These are phyloP conservation scores for Uloborus plumipes DNA, from an alignment of 2,888 invertebrate genomes.

Conservation along the genomic window DNA sequence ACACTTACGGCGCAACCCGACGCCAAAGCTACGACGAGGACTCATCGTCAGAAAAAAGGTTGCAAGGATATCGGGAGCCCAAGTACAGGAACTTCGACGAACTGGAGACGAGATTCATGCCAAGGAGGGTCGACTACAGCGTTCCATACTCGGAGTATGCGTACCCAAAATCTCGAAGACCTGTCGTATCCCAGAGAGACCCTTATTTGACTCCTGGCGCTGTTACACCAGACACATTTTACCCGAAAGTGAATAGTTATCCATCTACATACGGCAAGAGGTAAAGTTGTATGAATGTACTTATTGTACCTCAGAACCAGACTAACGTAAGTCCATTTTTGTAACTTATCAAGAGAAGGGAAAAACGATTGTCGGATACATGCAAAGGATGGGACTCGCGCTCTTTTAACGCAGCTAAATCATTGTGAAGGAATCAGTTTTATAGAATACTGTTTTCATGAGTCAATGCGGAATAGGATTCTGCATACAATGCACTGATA, in stretches of 20 bases:
- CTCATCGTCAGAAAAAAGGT: conserved; percentile 4
- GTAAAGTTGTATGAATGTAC: neutral
- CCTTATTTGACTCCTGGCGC: conserved; percentile 40
- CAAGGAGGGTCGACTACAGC: conserved; percentile 27
- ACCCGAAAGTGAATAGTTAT: conserved; percentile 39
- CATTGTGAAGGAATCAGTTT: too few species aligned
- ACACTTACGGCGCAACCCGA: conserved; percentile 29
- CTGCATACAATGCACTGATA: too few species aligned
- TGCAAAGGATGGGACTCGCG: too few species aligned
- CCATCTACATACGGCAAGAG: conserved; percentile 23
- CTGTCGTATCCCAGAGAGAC: conserved; percentile 36
- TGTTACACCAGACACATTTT: conserved; percentile 30
- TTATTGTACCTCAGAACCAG: too few species aligned
- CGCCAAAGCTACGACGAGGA: conserved; percentile 24
- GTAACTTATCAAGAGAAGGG: too few species aligned
- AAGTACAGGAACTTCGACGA: conserved; percentile 54
- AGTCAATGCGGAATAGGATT: too few species aligned
- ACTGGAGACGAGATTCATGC: conserved; percentile 35
- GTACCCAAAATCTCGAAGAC: conserved; percentile 7
- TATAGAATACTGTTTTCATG: too few species aligned
- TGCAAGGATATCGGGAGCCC: conserved; percentile 28
- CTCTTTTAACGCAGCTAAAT: too few species aligned
- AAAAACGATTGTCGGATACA: too few species aligned
- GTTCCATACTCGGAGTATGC: conserved; percentile 12
- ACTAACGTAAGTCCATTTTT: too few species aligned